phyloP scores from a whole-genome alignment of 2,113 vertebrate species.

The Fulica atra region DNA sequence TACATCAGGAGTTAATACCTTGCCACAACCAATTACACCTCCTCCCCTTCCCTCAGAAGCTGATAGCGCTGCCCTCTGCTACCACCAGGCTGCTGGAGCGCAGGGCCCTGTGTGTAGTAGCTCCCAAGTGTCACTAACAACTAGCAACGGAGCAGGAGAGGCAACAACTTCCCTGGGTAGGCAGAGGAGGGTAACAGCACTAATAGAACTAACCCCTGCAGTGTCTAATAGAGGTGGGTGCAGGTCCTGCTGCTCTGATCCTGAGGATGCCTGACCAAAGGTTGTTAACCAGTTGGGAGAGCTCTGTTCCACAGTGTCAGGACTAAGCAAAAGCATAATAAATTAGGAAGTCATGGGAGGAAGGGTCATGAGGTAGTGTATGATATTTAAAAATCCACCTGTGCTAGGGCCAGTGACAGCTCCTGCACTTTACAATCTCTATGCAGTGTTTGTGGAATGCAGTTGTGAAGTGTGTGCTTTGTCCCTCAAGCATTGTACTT shows the following conservation, averaged over 20 bases:
- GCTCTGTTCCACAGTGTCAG: not conserved
- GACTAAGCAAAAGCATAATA: not conserved
- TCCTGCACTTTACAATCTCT: not conserved
- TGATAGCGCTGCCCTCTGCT: not conserved
- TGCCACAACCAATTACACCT: not conserved
- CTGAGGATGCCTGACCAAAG: not conserved
- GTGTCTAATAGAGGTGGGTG: accelerated
- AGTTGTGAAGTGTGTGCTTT: not conserved
- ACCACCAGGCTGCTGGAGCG: not conserved
- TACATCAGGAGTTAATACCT: not conserved
- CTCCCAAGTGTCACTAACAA: not conserved
- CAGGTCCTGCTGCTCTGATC: not conserved
- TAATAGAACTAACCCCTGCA: not conserved
- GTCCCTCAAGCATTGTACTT: not conserved
- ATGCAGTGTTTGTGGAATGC: not conserved
- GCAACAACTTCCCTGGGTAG: not conserved
- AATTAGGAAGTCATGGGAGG: not conserved
- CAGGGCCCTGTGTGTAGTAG: not conserved
- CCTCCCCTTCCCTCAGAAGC: not conserved
- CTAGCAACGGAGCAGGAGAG: not conserved
- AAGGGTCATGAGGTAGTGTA: not conserved
- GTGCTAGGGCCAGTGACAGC: not conserved
- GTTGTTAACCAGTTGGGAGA: not conserved
- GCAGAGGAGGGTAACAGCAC: not conserved
- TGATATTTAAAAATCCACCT: not conserved